Percentiles rank a stretch among this genome's conserved stretches.
phyloP scores from a whole-genome alignment of 2,113 vertebrate genomes.

The Myiopsitta monachus region DNA sequence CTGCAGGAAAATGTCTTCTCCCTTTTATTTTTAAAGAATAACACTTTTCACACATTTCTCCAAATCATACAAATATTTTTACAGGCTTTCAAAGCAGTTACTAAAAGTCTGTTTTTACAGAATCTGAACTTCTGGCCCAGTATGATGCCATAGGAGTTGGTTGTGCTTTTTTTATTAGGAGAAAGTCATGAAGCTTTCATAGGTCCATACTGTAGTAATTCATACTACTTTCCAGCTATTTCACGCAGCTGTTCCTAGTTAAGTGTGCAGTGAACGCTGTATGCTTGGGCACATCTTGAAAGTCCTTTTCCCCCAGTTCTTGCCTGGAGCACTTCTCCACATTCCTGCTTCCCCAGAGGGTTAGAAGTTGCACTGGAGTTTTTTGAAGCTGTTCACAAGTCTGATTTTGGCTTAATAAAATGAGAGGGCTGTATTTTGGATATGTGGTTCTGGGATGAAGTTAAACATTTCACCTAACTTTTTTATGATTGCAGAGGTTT shows the following conservation, averaged over 20 bases:
- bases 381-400: not conserved
- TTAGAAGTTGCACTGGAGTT: not conserved
- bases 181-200: not conserved
- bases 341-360: not conserved
- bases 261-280: not conserved
- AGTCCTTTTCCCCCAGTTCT: not conserved
- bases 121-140: not conserved
- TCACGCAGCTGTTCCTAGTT: slow-evolving; percentile 31
- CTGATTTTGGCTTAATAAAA: not conserved
- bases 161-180: not conserved
- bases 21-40: not conserved
- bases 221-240: not conserved
- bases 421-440: not conserved
- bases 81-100: not conserved
- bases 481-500: not conserved
- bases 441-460: not conserved
- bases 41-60: not conserved
- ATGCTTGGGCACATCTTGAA: not conserved
- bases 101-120: not conserved
- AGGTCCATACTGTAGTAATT: not conserved
- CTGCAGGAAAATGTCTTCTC: not conserved
- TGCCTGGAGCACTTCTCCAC: not conserved
- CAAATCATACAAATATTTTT: not conserved
- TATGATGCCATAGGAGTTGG: not conserved
- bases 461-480: not conserved